These are phyloP conservation scores for Odontomachus brunneus DNA, from an alignment of 1,140 invertebrate genomes.

Conservation along the genomic window DNA sequence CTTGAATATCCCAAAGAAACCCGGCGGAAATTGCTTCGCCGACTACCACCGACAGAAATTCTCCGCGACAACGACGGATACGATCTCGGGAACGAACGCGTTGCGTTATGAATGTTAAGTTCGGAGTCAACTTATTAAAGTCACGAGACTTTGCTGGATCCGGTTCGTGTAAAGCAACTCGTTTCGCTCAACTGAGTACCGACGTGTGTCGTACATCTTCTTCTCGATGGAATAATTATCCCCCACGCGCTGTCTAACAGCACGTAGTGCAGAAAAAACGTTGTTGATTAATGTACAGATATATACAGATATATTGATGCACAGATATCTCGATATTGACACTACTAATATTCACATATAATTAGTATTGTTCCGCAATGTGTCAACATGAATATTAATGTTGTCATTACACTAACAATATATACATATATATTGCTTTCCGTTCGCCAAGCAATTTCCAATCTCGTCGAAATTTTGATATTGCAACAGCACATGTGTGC, in stretches of 20 bases:
- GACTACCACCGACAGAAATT: not conserved
- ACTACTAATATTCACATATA: too few relatives aligned
- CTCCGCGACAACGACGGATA: not conserved
- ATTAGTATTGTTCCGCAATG: too few relatives aligned
- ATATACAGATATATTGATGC: too few relatives aligned
- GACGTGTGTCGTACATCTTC: not conserved
- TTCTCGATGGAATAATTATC: not conserved
- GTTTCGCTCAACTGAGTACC: not conserved
- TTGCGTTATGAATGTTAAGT: slow-evolving; percentile 3
- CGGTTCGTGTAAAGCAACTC: slow-evolving; percentile 6
- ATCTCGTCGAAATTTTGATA: not conserved
- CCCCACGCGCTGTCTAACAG: too few relatives aligned
- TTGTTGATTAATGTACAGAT: too few relatives aligned
- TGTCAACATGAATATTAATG: too few relatives aligned
- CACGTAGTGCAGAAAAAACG: too few relatives aligned
- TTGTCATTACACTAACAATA: too few relatives aligned
- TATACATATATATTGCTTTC: not conserved
- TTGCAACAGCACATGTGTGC: not conserved
- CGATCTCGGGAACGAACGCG: not conserved
- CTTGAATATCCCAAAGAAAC: slow-evolving; percentile 21
- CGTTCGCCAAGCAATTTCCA: not conserved
- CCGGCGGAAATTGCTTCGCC: not conserved
- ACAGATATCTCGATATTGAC: too few relatives aligned
- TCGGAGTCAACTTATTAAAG: slow-evolving; percentile 19
- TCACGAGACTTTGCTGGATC: not conserved